Evolutionary conservation across 2,113 vertebrate species (phyloP).

Genomic region (Pan troglodytes): NHGRI_mPanTro3-v2.1_pri NC_072403.2:29679501-29680000

Average conservation of each 20-base stretch:
- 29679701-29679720: not conserved
- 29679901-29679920: not conserved
- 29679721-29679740: not conserved
- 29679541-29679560: not conserved
- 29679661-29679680: not conserved
- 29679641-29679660: constrained; percentile 50
- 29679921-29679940: too few species aligned
- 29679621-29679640: constrained; percentile 56
- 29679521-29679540: not conserved
- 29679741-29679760: not conserved
- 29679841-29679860: not conserved
- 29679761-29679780: not conserved
- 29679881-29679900: not conserved
- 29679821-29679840: not conserved
- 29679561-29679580: constrained; percentile 4
- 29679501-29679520: not conserved
- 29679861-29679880: not conserved
- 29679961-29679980: not conserved
- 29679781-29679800: not conserved
- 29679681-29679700: constrained; percentile 21
- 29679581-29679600: constrained; percentile 31
- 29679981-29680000: not conserved
- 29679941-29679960: not conserved
- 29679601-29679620: constrained; percentile 46
- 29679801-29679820: not conserved